Conservation (phyloP, 2,888 invertebrate genomes). For the Meteorus colon region DNA sequence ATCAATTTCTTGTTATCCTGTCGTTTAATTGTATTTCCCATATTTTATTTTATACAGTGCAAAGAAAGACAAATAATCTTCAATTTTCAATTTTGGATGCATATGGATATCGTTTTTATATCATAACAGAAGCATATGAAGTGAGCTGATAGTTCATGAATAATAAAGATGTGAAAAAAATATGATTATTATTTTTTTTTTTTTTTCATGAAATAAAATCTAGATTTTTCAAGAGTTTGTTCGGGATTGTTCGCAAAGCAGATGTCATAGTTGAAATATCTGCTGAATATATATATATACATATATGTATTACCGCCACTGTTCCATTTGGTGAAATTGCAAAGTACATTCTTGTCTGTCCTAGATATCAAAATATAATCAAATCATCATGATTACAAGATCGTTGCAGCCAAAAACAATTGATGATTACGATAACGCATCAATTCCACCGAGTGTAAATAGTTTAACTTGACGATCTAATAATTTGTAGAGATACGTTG, state of each 20-base stretch:
- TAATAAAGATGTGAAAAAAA: not conserved
- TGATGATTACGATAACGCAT: conserved; percentile 43
- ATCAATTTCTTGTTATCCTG: conserved; percentile 48
- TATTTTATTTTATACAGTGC: conserved; percentile 7
- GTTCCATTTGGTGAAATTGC: not conserved
- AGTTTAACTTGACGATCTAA: conserved; percentile 84
- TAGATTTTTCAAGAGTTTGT: too few species aligned
- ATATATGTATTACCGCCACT: not conserved
- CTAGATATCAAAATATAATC: not conserved
- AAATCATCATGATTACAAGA: conserved; percentile 5
- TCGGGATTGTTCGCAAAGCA: too few species aligned
- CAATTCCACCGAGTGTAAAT: conserved; percentile 79
- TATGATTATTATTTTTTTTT: too few species aligned
- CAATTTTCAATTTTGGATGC: not conserved
- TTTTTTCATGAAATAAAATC: too few species aligned
- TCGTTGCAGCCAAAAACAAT: not conserved
- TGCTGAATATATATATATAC: too few species aligned
- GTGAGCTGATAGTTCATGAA: not conserved
- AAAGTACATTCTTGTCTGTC: not conserved
- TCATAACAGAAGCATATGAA: conserved; percentile 16
- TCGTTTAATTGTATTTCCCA: conserved; percentile 43
- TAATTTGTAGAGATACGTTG: conserved; percentile 80
- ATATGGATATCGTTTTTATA: conserved; percentile 18
- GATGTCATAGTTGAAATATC: not conserved
- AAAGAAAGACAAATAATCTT: not conserved